Base-by-base conservation (phyloP, 1,140 invertebrate genomes). In the Leptonema lineaticorne region DNA sequence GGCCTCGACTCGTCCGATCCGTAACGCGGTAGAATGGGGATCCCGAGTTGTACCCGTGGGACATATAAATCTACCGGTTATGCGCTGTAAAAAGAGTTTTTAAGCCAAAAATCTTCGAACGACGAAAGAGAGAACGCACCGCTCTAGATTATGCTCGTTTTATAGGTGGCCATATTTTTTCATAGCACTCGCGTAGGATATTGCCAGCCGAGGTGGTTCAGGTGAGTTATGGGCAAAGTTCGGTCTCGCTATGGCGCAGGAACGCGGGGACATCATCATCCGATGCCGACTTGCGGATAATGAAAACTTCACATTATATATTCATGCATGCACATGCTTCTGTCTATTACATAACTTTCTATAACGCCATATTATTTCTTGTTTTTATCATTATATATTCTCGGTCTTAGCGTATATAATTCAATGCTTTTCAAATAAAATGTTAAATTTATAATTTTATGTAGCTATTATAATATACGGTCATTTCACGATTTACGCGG, bases 1-100 rank as follows among this genome's bases (percentile, higher is more conserved):
- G 48, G 9, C 18, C 11, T 37, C 20, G 18, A 20, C 24, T 53
- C 48, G 48, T 26, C n/a, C 20, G 48, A 53, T 53, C 24, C 48
- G n/a, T n/a, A 37, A 20, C 18, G 48, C 48, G 9, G 4, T n/a
- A 26, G 28, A 8, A 11, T 28, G 62, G 22, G n/a, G n/a, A n/a
- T n/a, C n/a, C n/a, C 16, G 64, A 67, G 64, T 56, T 67, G 24
- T 56, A 2, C 63, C 63, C 63, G 7, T 6, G 63, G 46, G 63
- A 66, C 29, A 6, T 16, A 66, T 66, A 66, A 66, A 66, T 66
- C 50, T 56, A 56, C 27, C 41, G 41, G 63, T 53, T 53, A 66
- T 50, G 27, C 56, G 56, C 63, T 66, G 48, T 33, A 66, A 66
- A 66, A 66, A 66, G 48, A 66, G 63, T 56, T 66, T 41, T 56